Conservation (phyloP, 2,113 vertebrate species). For the Burhinus bistriatus region DNA sequence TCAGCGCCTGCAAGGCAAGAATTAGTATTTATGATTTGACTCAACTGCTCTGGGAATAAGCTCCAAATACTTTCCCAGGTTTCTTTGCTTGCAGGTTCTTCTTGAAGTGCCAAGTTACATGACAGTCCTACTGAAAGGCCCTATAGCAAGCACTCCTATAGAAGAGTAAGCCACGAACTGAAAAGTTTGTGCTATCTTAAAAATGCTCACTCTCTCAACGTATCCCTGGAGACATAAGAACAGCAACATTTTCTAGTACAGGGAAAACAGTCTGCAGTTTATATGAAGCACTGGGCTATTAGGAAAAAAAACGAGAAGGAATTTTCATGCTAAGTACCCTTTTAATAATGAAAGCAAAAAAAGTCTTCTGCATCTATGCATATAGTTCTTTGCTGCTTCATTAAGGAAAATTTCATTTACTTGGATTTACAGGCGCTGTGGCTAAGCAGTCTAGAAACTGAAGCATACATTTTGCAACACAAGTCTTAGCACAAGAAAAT, state of each 20-base stretch:
- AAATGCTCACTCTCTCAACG: neutral
- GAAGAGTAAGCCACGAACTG: neutral
- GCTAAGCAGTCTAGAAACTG: neutral
- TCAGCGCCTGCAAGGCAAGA: neutral
- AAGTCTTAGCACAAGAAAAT: neutral
- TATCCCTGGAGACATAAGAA: neutral
- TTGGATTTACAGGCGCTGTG: neutral
- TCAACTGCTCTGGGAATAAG: neutral
- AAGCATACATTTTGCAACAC: rapidly evolving
- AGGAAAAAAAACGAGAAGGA: neutral
- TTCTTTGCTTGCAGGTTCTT: neutral
- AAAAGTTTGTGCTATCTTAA: neutral
- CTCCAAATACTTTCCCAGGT: neutral
- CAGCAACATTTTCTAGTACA: neutral
- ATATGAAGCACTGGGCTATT: neutral
- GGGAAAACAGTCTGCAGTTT: neutral
- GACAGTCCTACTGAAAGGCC: neutral
- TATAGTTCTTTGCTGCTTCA: neutral
- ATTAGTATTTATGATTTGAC: neutral
- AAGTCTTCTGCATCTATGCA: neutral
- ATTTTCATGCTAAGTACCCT: slow-evolving; percentile 15
- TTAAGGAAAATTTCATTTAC: slow-evolving; percentile 8
- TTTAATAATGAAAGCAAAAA: slow-evolving; percentile 26
- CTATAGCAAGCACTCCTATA: neutral
- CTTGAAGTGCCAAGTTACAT: neutral